Conservation (phyloP, 2,113 vertebrate genomes). For the Drymodes brunneopygia region DNA sequence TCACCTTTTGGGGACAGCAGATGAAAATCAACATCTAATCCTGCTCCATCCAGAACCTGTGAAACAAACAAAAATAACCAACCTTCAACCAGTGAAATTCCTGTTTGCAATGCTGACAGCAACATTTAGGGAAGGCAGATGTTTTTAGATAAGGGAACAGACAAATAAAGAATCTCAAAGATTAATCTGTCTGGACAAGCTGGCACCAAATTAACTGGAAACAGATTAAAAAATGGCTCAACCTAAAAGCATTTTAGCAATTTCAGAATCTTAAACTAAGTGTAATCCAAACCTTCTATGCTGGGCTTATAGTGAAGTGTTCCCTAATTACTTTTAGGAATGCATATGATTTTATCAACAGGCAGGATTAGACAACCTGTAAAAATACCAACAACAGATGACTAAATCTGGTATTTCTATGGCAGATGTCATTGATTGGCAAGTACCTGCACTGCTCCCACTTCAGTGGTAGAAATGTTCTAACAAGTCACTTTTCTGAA, state of each 20-base stretch:
- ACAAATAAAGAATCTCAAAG: neutral
- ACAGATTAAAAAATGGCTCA: neutral
- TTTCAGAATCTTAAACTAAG: neutral
- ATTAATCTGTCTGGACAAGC: neutral
- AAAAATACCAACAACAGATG: neutral
- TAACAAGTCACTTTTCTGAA: neutral
- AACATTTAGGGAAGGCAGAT: neutral
- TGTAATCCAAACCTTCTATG: neutral
- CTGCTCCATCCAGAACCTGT: conserved; percentile 92
- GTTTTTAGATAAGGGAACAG: neutral
- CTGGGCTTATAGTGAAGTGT: neutral
- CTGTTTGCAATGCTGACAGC: neutral
- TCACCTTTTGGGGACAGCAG: conserved; percentile 85
- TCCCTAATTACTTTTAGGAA: neutral
- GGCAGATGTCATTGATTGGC: neutral
- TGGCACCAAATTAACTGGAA: neutral
- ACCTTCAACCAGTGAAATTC: neutral
- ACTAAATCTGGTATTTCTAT: neutral
- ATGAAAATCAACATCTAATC: conserved; percentile 91
- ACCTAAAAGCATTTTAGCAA: neutral
- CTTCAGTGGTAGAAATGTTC: neutral
- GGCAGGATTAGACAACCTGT: neutral
- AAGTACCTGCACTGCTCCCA: neutral
- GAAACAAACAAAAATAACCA: neutral
- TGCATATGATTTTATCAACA: neutral